phyloP scores from a whole-genome alignment of 1,140 invertebrate species.

The Drosophila repleta region DNA sequence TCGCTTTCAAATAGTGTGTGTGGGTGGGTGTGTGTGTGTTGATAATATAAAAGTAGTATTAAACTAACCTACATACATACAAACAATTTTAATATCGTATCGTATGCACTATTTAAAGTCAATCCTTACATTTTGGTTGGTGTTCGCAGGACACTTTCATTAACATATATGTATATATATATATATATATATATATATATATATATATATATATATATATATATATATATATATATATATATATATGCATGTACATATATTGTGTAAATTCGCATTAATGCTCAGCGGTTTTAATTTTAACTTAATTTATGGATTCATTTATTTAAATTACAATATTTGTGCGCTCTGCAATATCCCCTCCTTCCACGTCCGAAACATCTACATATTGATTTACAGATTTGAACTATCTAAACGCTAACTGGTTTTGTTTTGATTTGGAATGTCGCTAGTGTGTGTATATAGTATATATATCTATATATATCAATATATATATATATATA shows the following conservation, averaged over 20 bases:
- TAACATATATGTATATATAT: too few species aligned
- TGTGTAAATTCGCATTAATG: conserved; percentile 60
- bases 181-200: too few species aligned
- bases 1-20: conserved; percentile 9
- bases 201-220: neutral
- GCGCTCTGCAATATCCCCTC: conserved; percentile 71
- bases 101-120: conserved; percentile 17
- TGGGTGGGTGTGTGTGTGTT: neutral
- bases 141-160: conserved; percentile 13
- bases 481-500: conserved; percentile 2
- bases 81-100: conserved; percentile 8
- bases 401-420: conserved; percentile 61
- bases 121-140: conserved; percentile 18
- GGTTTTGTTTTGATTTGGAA: conserved; percentile 48
- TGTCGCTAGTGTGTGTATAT: conserved; percentile 28
- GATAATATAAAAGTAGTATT: conserved; percentile 24
- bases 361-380: conserved; percentile 20
- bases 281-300: conserved; percentile 53
- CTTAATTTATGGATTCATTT: conserved; percentile 73
- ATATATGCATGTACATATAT: conserved; percentile 1
- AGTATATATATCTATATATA: neutral
- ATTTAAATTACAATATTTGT: conserved; percentile 76
- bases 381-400: conserved; percentile 49
- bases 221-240: conserved; percentile 1
- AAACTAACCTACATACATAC: conserved; percentile 27